Evolutionary conservation across 2,113 vertebrate genomes (phyloP).

Genomic region (Pseudopodoces humilis): DNA sequence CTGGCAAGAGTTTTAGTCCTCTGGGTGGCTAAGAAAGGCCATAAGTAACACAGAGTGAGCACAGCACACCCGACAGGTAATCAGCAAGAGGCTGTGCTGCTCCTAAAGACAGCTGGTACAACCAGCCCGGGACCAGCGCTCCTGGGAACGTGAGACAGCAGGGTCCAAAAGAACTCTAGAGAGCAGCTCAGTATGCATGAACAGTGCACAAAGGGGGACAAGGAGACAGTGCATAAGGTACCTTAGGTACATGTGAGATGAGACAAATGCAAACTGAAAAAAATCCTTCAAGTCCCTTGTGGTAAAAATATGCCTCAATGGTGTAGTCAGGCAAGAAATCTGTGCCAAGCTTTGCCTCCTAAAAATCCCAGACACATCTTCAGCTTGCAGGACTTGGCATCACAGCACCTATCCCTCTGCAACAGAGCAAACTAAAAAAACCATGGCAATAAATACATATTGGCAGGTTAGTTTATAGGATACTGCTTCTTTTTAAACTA

Average conservation of each 20-base stretch:
- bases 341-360: background rate
- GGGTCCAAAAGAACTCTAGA: background rate
- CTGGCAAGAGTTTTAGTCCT: background rate
- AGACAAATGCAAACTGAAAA: background rate
- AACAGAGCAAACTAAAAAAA: background rate
- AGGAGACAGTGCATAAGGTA: background rate
- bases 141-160: background rate
- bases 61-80: background rate
- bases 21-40: background rate
- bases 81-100: background rate
- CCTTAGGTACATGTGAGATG: background rate
- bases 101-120: background rate
- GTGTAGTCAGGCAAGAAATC: background rate
- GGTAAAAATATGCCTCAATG: background rate
- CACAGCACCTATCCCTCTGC: background rate
- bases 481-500: background rate
- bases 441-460: background rate
- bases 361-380: background rate
- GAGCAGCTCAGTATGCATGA: background rate
- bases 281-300: background rate
- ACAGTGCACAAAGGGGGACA: background rate
- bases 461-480: background rate
- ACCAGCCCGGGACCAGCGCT: background rate
- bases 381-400: background rate
- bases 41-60: fast-evolving